Conservation (phyloP, 1,140 invertebrate genomes). For the Lysiphlebus fabarum region DNA sequence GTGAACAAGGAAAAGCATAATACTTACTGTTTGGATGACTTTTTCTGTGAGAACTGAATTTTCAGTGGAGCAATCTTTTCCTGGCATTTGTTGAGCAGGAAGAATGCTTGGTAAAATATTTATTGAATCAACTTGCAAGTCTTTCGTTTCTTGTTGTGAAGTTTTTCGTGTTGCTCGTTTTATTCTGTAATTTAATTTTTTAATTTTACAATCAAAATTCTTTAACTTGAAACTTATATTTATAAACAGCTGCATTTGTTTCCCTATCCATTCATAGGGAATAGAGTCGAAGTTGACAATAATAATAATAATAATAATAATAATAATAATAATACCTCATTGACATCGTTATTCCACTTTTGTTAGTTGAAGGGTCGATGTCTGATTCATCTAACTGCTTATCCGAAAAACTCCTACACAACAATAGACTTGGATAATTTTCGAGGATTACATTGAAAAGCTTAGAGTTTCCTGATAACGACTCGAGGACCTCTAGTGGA, state of each 20-base stretch:
- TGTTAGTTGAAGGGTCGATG: constrained; percentile 43
- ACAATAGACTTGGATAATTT: constrained; percentile 68
- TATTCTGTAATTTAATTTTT: constrained; percentile 30
- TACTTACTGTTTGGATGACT: constrained; percentile 33
- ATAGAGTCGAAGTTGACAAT: no score
- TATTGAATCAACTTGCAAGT: constrained; percentile 26
- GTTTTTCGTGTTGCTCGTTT: constrained; percentile 40
- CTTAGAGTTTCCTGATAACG: constrained; percentile 62
- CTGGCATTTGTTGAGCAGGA: constrained; percentile 33
- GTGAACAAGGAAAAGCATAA: no score
- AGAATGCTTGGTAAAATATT: constrained; percentile 33
- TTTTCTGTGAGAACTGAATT: constrained; percentile 39
- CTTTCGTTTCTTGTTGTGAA: constrained; percentile 20
- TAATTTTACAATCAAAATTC: no score
- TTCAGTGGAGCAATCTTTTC: constrained; percentile 37
- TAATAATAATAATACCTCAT: constrained; percentile 52
- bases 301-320: constrained; percentile 24
- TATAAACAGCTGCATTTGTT: no score
- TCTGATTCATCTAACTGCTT: constrained; percentile 57
- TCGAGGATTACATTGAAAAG: constrained; percentile 69
- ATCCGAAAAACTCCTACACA: constrained; percentile 64
- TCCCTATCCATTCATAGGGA: no score
- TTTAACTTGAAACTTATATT: no score
- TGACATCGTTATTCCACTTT: constrained; percentile 60
- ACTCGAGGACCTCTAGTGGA: constrained; percentile 64